A percentile compares a stretch with the other conserved stretches of the same genome.
Evolutionary conservation across 2,888 invertebrate species (phyloP).

Genomic region (Dinocampus coccinellae): DNA sequence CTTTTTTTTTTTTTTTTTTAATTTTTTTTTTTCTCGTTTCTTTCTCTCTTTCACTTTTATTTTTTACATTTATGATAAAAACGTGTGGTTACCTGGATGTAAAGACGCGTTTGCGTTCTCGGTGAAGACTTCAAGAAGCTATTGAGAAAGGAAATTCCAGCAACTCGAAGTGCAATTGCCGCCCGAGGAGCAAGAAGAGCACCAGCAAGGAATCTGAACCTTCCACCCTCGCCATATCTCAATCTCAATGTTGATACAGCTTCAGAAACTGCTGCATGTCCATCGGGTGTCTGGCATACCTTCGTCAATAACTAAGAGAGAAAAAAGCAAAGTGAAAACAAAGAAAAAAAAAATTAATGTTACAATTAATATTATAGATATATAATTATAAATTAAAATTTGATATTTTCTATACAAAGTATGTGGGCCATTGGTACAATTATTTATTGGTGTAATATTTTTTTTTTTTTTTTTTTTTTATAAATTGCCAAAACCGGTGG

Average conservation of each 20-base stretch:
- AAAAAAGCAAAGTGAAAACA: no score
- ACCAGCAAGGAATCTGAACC: conserved; percentile 91
- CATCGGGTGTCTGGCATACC: conserved; percentile 83
- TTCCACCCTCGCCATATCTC: conserved; percentile 91
- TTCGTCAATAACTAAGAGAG: conserved; percentile 85
- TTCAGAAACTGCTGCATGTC: conserved; percentile 90
- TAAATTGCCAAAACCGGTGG: background rate
- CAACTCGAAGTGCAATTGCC: conserved; percentile 76
- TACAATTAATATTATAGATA: conserved; percentile 28
- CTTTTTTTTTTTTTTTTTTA: no score
- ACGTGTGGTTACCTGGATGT: conserved; percentile 76
- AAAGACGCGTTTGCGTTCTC: conserved; percentile 81
- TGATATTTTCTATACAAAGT: background rate
- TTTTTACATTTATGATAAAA: background rate
- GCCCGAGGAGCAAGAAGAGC: conserved; percentile 86
- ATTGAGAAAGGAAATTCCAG: conserved; percentile 88
- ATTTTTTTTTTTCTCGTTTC: no score
- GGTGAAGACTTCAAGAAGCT: conserved; percentile 84
- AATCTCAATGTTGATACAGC: conserved; percentile 90
- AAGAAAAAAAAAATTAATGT: no score
- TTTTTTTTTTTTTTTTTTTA: background rate
- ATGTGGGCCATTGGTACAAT: background rate
- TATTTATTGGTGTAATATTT: no score
- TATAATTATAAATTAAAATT: background rate
- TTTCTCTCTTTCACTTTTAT: no score